Evolutionary conservation across 2,113 vertebrate species (phyloP).

Genomic region (Xyrauchen texanus): DNA sequence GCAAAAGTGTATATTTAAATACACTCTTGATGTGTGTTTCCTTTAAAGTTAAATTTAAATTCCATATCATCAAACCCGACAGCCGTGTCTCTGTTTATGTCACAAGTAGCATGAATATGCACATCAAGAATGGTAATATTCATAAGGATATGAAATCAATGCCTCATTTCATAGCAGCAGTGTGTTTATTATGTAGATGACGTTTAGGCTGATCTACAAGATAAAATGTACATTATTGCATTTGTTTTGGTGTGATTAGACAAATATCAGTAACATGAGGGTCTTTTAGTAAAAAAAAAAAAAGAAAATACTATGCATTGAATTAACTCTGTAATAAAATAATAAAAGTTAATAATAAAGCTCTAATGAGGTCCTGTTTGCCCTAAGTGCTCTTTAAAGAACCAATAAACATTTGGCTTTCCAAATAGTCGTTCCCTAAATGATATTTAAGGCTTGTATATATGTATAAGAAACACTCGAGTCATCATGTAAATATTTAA

Average conservation of each 20-base stretch:
- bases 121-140: constrained; percentile 36
- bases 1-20: constrained; percentile 46
- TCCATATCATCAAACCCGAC: constrained; percentile 40
- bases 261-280: constrained; percentile 3
- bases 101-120: constrained; percentile 45
- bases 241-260: constrained; percentile 6
- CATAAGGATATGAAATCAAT: constrained; percentile 8
- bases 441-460: constrained; percentile 22
- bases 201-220: constrained; percentile 23
- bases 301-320: background rate
- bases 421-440: background rate
- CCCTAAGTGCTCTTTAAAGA: constrained; percentile 23
- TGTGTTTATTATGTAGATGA: constrained; percentile 11
- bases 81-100: constrained; percentile 29
- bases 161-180: constrained; percentile 6
- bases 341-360: constrained; percentile 6
- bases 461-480: background rate
- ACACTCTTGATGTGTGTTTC: constrained; percentile 44
- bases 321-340: background rate
- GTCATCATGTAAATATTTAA: constrained; percentile 3
- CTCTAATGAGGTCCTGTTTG: background rate
- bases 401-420: constrained; percentile 24
- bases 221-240: background rate
- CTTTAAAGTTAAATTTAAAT: constrained; percentile 34
- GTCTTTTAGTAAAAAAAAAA: background rate